Evolutionary conservation across 2,888 invertebrate species (phyloP).

Genomic region (Cantharis rufa): DNA sequence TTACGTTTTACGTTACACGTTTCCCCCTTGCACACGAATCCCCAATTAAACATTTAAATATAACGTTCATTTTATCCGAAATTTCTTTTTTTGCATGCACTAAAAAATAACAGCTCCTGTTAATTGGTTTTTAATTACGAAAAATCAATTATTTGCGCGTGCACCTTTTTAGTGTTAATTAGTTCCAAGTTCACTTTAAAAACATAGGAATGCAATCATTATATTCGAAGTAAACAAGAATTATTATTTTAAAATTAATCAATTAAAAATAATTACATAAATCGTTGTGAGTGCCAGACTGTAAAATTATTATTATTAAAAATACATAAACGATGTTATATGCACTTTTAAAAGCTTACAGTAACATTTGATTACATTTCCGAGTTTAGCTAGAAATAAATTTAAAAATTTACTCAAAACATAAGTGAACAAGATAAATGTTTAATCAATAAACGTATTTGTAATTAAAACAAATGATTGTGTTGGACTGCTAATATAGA

Average conservation of each 20-base stretch:
- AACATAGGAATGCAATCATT: not conserved
- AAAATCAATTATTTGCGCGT: not conserved
- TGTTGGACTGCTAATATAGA: not conserved
- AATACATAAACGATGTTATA: not conserved
- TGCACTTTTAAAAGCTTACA: not conserved
- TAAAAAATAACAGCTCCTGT: not conserved
- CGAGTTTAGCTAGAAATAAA: not conserved
- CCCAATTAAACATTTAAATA: not conserved
- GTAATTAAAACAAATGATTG: not conserved
- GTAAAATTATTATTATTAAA: not conserved
- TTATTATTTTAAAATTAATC: not conserved
- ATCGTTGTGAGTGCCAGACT: not conserved
- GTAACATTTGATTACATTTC: not conserved
- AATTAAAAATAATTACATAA: not conserved
- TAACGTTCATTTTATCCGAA: not conserved
- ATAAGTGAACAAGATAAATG: not conserved
- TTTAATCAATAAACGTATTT: not conserved
- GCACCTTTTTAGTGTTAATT: not conserved
- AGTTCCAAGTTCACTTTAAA: not conserved
- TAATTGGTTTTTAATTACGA: not conserved
- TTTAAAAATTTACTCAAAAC: not conserved
- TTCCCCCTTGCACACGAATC: not conserved
- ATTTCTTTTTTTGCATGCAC: not conserved
- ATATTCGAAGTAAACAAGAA: not conserved
- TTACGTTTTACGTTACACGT: not conserved